Base-by-base conservation (phyloP, 1,140 invertebrate genomes). In the Steinernema khuongi region DNA sequence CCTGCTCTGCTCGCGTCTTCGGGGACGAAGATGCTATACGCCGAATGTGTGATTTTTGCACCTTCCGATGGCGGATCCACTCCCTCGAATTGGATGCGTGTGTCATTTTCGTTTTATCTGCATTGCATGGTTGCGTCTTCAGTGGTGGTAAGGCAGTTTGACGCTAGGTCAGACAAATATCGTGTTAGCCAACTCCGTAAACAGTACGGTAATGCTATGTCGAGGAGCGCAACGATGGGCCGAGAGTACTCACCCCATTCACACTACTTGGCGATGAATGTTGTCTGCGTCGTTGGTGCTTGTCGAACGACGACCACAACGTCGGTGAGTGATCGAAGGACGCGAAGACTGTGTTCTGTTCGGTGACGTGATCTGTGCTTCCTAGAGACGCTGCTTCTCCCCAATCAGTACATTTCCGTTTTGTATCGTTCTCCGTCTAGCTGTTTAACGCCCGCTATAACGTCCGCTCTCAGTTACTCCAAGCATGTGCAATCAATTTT, bases 261-360 rank as follows among this genome's bases (percentile, higher is more conserved):
- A 60, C 50, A 14, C 50, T 22, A 60, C 19, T 14, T 22, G n/a
- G 36, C 36, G 36, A 41, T n/a, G n/a, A n/a, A n/a, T n/a, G 7
- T 60, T 60, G 50, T 60, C 50, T n/a, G 26, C 50, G 50, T n/a
- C 50, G 50, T 14, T n/a, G 14, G 50, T 60, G 50, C 50, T 60
- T 60, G 22, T 2, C 50, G 50, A 41, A 14, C 50, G 50, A 60
- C 36, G 19, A 60, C 50, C 2, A 60, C 50, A 22, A 4, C 11
- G 26, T 7, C 26, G 50, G 50, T 60, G 50, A 60, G 50, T 60
- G 50, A 60, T 60, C 50, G 50, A 60, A 26, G 50, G 26, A 22
- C 50, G 50, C 50, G 50, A 7, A n/a, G 7, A 22, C 19, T 60
- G 50, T 41, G 7, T 41, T 41, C 36, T 41, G 36, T 41, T 41